Evolutionary conservation across 1,140 invertebrate species (phyloP).

Genomic region (honey bee (Apis mellifera)): DNA sequence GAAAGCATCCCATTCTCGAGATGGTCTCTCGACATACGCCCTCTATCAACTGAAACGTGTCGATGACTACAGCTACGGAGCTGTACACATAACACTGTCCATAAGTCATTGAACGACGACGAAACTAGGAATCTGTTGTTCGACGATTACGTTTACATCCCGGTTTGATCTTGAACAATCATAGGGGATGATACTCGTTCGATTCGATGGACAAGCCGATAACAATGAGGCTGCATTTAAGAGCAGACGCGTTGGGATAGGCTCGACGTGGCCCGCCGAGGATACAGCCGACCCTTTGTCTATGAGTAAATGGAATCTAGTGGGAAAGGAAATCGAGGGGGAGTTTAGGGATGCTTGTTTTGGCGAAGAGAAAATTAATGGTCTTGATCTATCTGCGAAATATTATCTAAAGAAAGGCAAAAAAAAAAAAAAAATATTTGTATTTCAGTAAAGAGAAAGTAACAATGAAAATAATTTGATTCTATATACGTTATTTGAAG

Average conservation of each 20-base stretch:
- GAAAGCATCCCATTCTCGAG: constrained; percentile 10
- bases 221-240: constrained; percentile 7
- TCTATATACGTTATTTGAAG: too few relatives aligned
- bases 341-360: neutral
- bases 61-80: neutral
- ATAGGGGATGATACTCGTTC: neutral
- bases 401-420: neutral
- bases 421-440: neutral
- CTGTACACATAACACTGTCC: neutral
- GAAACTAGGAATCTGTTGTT: constrained; percentile 8
- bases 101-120: neutral
- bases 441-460: too few relatives aligned
- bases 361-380: neutral
- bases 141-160: constrained; percentile 3
- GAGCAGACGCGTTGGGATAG: neutral
- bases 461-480: too few relatives aligned
- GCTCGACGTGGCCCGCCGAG: neutral
- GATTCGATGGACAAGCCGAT: constrained; percentile 13
- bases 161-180: constrained; percentile 14
- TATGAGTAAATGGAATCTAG: neutral
- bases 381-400: neutral
- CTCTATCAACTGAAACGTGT: neutral
- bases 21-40: constrained; percentile 10
- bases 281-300: constrained; percentile 1
- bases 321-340: neutral